Evolutionary conservation across 2,797 vertebrate genomes (phyloP).

Genomic region (Garrulus glandarius): DNA sequence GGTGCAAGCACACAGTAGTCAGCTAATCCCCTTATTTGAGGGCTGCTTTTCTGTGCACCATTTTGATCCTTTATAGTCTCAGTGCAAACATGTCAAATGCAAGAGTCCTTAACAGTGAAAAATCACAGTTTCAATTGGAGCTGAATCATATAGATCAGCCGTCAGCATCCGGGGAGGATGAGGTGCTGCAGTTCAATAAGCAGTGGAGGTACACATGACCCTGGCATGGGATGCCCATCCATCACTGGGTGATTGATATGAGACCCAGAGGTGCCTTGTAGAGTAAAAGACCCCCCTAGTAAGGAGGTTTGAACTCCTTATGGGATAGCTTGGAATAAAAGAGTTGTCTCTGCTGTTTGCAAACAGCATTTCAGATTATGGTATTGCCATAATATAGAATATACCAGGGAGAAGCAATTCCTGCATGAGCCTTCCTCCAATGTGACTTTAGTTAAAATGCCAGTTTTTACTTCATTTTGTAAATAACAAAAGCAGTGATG

Average conservation of each 20-base stretch:
- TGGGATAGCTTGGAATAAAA: rapidly evolving
- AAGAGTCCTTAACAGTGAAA: constrained; percentile 54
- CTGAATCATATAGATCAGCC: constrained; percentile 26
- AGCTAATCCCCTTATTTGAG: not conserved
- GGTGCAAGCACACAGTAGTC: not conserved
- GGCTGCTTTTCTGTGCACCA: not conserved
- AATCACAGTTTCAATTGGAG: constrained; percentile 49
- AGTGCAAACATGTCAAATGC: not conserved
- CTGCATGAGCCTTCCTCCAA: not conserved
- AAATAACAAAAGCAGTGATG: not conserved
- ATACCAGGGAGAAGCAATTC: not conserved
- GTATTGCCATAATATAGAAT: not conserved
- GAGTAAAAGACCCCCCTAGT: not conserved
- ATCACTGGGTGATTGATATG: constrained; percentile 35
- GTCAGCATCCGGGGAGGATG: not conserved
- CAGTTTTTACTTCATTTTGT: not conserved
- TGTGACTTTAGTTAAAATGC: not conserved
- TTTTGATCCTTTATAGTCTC: not conserved
- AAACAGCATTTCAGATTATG: not conserved
- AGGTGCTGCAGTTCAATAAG: constrained; percentile 44
- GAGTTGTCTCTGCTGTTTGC: not conserved
- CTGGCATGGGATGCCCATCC: constrained; percentile 13
- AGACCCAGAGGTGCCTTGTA: not conserved
- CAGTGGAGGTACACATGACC: constrained; percentile 8
- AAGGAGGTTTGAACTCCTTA: not conserved